Evolutionary conservation across 1,140 invertebrate species (phyloP).

Genomic region (Zaprionus ghesquierei): DNA sequence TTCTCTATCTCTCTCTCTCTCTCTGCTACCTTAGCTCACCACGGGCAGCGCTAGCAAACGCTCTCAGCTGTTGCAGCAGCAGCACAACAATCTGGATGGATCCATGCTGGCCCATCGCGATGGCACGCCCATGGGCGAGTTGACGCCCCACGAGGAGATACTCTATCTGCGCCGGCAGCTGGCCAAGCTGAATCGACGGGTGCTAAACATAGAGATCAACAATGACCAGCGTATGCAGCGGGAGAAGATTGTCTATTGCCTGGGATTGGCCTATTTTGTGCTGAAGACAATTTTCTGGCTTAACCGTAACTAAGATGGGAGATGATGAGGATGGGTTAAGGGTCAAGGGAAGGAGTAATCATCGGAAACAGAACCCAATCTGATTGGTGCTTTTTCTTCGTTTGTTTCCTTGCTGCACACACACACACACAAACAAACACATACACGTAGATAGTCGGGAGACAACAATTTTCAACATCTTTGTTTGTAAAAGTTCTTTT

Average conservation of each 20-base stretch:
- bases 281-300: slow-evolving; percentile 93
- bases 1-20: not conserved
- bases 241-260: slow-evolving; percentile 91
- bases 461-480: not conserved
- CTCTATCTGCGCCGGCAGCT: slow-evolving; percentile 91
- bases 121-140: slow-evolving; percentile 87
- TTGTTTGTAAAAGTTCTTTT: slow-evolving; percentile 18
- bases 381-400: slow-evolving; percentile 28
- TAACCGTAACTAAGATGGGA: slow-evolving; percentile 85
- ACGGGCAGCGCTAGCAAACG: slow-evolving; percentile 77
- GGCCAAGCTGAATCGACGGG: slow-evolving; percentile 91
- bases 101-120: slow-evolving; percentile 84
- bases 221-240: slow-evolving; percentile 90
- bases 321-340: too few relatives aligned
- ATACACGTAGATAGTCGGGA: not conserved
- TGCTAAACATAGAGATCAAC: slow-evolving; percentile 92
- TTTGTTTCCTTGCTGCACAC: slow-evolving; percentile 30
- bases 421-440: not conserved
- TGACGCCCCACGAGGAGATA: slow-evolving; percentile 90
- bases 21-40: slow-evolving; percentile 48
- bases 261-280: slow-evolving; percentile 92
- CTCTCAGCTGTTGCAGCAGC: slow-evolving; percentile 55
- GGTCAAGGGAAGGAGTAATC: too few relatives aligned
- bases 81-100: slow-evolving; percentile 61
- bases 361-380: not conserved